These are phyloP conservation scores for Sus cebifrons DNA, from an alignment of 2,797 vertebrate species.

Conservation along the genomic window DNA sequence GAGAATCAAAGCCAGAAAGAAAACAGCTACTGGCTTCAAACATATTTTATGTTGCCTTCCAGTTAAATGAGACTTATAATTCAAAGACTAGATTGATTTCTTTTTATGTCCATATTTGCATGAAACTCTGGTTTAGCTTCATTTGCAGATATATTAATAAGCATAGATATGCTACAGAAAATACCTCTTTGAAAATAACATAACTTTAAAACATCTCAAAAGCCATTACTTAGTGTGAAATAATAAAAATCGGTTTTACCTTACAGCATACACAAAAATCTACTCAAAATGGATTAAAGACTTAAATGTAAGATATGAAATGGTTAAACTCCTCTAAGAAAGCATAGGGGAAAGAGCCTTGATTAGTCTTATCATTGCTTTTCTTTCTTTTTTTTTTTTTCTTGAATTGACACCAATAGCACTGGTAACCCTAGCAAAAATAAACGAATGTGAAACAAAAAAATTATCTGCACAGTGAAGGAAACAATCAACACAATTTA, in stretches of 20 bases:
- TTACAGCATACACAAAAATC: not conserved
- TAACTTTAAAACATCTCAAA: not conserved
- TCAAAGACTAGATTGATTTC: not conserved
- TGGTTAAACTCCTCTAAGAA: not conserved
- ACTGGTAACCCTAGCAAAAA: not conserved
- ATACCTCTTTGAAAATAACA: not conserved
- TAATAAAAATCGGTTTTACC: not conserved
- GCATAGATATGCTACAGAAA: constrained; percentile 1
- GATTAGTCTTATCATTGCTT: not conserved
- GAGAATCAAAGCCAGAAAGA: not conserved
- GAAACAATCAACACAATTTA: not conserved
- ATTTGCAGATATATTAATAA: not conserved
- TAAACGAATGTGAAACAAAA: not conserved
- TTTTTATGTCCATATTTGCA: not conserved
- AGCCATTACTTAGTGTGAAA: not conserved
- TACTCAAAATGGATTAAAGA: not conserved
- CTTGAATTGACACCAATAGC: not conserved
- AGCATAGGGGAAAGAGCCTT: not conserved
- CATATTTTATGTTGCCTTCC: constrained; percentile 7
- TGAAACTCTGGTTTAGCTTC: not conserved
- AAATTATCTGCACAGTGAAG: not conserved
- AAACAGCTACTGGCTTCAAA: not conserved
- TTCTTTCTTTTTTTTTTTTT: not conserved
- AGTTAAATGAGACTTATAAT: not conserved
- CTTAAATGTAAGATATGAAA: not conserved